Percentiles rank a stretch among this genome's conserved stretches.
These are phyloP conservation scores for Chlamydotis undulata DNA, from an alignment of 2,113 vertebrate genomes.

Conservation along the genomic window DNA sequence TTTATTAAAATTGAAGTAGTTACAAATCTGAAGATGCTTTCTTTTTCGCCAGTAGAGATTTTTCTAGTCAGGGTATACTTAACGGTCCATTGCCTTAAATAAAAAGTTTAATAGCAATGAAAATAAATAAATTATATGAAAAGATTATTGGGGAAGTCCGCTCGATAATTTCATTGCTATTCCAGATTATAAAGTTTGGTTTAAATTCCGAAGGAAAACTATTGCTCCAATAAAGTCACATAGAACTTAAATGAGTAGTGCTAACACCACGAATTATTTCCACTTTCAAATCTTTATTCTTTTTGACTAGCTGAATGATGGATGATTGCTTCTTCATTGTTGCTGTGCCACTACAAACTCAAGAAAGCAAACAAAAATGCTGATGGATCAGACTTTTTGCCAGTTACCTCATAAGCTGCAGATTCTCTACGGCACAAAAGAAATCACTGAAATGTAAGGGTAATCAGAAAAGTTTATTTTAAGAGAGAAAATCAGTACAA, in stretches of 20 bases:
- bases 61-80: background rate
- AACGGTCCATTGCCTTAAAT: background rate
- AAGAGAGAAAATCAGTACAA: slow-evolving; percentile 61
- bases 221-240: background rate
- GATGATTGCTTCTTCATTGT: slow-evolving; percentile 55
- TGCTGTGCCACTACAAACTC: slow-evolving; percentile 18
- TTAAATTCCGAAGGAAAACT: background rate
- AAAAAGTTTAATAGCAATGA: background rate
- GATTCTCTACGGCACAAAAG: slow-evolving; percentile 54
- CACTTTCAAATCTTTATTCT: slow-evolving; percentile 8
- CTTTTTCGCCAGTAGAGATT: background rate
- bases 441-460: slow-evolving; percentile 59
- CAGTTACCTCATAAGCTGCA: slow-evolving; percentile 64
- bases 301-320: slow-evolving; percentile 34
- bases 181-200: background rate
- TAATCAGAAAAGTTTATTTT: slow-evolving; percentile 70
- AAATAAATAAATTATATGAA: background rate
- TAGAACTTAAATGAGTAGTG: background rate
- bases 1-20: background rate
- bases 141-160: background rate
- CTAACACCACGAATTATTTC: slow-evolving; percentile 28
- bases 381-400: slow-evolving; percentile 53
- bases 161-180: background rate
- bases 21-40: background rate
- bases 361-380: slow-evolving; percentile 57